A percentile compares a stretch with the other conserved stretches of the same genome.
phyloP scores from a whole-genome alignment of 2,888 invertebrate genomes.

The Nephrotoma appendiculata region DNA sequence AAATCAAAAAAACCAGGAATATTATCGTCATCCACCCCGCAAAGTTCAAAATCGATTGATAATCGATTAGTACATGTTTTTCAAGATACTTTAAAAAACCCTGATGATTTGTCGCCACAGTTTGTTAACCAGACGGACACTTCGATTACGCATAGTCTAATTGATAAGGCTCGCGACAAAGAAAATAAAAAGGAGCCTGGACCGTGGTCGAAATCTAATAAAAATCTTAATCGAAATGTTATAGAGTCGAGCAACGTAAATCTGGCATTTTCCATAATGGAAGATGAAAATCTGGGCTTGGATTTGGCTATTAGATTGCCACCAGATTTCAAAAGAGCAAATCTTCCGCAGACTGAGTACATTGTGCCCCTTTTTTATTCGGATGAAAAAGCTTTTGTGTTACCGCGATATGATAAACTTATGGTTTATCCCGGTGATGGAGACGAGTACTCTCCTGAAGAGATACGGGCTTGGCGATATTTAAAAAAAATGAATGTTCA shows the following conservation, averaged over 20 bases:
- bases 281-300: constrained; percentile 15
- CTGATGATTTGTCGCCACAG: not conserved
- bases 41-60: not conserved
- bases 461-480: constrained; percentile 22
- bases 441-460: constrained; percentile 26
- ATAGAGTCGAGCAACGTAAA: not conserved
- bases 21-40: constrained; percentile 9
- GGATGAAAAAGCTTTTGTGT: constrained; percentile 17
- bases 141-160: constrained; percentile 34
- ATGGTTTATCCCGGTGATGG: constrained; percentile 25
- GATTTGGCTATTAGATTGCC: constrained; percentile 13
- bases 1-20: constrained; percentile 24
- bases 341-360: constrained; percentile 21
- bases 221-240: not conserved
- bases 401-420: constrained; percentile 26
- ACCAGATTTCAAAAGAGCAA: constrained; percentile 19
- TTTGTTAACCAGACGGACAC: constrained; percentile 13
- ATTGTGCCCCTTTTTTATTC: constrained; percentile 23
- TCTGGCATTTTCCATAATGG: constrained; percentile 23
- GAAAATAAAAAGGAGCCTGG: constrained; percentile 59
- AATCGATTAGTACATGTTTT: not conserved
- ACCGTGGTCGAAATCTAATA: constrained; percentile 43
- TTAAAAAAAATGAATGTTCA: constrained; percentile 16
- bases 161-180: constrained; percentile 41
- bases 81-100: not conserved